Evolutionary conservation across 1,140 invertebrate genomes (phyloP).

Genomic region (Drosophila pandora): DNA sequence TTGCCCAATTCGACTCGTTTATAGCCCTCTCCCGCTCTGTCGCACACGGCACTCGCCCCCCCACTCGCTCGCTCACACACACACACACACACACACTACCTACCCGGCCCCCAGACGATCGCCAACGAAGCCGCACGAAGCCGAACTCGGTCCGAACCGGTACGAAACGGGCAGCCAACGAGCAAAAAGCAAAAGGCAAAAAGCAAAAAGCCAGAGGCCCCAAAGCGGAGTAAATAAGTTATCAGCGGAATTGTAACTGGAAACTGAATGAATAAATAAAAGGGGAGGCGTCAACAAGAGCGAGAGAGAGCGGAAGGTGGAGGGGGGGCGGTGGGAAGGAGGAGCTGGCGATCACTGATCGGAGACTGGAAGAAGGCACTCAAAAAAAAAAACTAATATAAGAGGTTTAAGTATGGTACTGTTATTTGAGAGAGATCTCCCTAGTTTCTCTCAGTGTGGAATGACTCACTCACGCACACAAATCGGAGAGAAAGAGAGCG

Average conservation of each 20-base stretch:
- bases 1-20: constrained; percentile 49
- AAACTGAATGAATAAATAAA: constrained; percentile 73
- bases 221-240: constrained; percentile 76
- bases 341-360: constrained; percentile 37
- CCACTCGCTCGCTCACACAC: neutral
- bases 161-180: constrained; percentile 41
- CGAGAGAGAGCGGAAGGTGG: constrained; percentile 33
- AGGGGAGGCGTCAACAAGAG: constrained; percentile 76
- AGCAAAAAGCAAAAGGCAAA: constrained; percentile 19
- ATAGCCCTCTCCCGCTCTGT: constrained; percentile 21
- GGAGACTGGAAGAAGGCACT: constrained; percentile 10
- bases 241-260: constrained; percentile 78
- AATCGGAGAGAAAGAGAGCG: constrained; percentile 5
- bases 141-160: constrained; percentile 17
- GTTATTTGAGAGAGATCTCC: neutral
- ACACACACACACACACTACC: constrained; percentile 25
- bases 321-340: constrained; percentile 1
- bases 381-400: neutral
- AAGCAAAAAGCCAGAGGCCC: constrained; percentile 39
- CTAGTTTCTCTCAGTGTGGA: constrained; percentile 6
- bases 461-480: constrained; percentile 35
- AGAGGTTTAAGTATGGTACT: too few relatives aligned
- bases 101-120: constrained; percentile 1
- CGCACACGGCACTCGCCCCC: too few relatives aligned
- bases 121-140: constrained; percentile 29